These are phyloP conservation scores for Pangasianodon gigas DNA, from an alignment of 2,113 vertebrate species.

Conservation along the genomic window DNA sequence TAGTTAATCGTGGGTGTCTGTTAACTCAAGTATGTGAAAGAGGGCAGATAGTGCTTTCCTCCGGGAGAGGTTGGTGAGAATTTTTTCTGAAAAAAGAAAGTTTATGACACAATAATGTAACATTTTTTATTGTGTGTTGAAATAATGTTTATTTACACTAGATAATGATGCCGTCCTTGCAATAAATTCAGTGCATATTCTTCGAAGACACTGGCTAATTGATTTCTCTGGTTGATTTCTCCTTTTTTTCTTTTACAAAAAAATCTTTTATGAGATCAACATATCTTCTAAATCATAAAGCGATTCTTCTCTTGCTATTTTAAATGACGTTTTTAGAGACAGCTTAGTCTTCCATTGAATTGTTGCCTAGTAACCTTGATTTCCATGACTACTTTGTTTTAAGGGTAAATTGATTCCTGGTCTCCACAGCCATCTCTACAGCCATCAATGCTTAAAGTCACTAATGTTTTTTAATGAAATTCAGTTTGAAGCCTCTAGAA, in stretches of 20 bases:
- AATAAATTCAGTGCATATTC: neutral
- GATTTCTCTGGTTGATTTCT: neutral
- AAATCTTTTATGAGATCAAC: neutral
- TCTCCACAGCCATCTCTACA: neutral
- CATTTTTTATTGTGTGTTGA: neutral
- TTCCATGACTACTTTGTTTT: neutral
- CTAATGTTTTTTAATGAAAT: neutral
- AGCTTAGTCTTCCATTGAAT: too few relatives aligned
- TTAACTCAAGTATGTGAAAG: neutral
- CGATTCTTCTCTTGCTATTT: neutral
- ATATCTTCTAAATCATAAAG: neutral
- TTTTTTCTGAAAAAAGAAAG: neutral
- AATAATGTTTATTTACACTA: neutral
- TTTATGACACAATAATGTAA: neutral
- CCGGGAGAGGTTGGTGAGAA: neutral
- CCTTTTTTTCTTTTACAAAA: neutral
- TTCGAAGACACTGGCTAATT: neutral
- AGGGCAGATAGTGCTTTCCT: neutral
- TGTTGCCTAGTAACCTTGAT: conserved; percentile 8
- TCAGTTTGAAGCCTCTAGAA: neutral
- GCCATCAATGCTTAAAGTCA: neutral
- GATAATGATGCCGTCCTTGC: neutral
- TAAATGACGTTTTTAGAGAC: neutral
- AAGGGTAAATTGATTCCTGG: neutral
- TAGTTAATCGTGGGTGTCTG: neutral